These are phyloP conservation scores for Spisula solida DNA, from an alignment of 2,888 invertebrate species.

Conservation along the genomic window DNA sequence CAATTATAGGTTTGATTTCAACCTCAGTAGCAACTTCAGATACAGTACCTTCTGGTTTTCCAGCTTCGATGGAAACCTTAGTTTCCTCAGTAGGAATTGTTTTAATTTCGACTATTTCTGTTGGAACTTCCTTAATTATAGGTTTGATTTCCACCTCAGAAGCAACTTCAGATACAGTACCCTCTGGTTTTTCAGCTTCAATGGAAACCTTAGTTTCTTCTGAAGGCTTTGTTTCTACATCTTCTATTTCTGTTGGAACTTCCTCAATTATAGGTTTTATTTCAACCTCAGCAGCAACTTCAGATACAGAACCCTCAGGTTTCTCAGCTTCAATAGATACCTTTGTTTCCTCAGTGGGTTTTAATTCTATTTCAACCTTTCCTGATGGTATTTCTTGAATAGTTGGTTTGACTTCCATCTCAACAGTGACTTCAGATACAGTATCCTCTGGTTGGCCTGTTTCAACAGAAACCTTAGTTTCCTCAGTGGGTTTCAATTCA, in stretches of 20 bases:
- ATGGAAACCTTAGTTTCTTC: conserved; percentile 30
- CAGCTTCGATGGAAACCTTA: conserved; percentile 42
- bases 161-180: conserved; percentile 33
- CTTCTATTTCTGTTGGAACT: conserved; percentile 42
- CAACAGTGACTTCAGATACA: conserved; percentile 26
- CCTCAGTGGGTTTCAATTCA: conserved; percentile 35
- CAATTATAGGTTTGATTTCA: conserved; percentile 17
- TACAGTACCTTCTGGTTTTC: background rate
- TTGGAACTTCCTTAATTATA: conserved; percentile 24
- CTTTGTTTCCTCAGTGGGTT: conserved; percentile 34
- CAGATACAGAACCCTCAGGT: conserved; percentile 33
- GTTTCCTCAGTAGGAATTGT: conserved; percentile 34
- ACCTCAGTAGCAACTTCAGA: conserved; percentile 40
- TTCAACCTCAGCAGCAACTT: conserved; percentile 38
- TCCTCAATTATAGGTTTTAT: conserved; percentile 40
- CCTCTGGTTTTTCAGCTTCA: conserved; percentile 39
- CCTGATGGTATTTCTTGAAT: conserved; percentile 35
- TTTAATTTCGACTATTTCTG: conserved; percentile 39
- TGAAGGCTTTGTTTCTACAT: conserved; percentile 44
- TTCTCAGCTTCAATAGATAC: conserved; percentile 33
- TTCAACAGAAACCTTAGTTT: conserved; percentile 23
- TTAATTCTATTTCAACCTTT: conserved; percentile 36
- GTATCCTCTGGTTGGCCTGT: conserved; percentile 6
- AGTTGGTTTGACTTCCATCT: conserved; percentile 8
- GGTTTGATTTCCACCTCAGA: conserved; percentile 21